phyloP scores from a whole-genome alignment of 2,888 invertebrate genomes.

The Agriopis leucophaearia region DNA sequence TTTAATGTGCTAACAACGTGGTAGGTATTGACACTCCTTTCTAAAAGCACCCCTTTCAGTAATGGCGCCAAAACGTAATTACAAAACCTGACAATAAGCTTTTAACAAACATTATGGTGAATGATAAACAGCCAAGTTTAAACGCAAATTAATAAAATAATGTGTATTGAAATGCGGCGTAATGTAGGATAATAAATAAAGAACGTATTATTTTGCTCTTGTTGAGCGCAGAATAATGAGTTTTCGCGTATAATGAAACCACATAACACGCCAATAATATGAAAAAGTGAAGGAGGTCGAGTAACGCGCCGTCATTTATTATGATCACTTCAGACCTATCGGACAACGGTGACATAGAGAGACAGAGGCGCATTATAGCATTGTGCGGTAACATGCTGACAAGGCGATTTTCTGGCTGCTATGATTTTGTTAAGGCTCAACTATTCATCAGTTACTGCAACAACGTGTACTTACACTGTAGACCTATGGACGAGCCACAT shows the following conservation, averaged over 20 bases:
- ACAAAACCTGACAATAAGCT: constrained; percentile 23
- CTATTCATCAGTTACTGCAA: no score
- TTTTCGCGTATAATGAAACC: constrained; percentile 13
- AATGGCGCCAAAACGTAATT: constrained; percentile 20
- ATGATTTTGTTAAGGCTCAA: no score
- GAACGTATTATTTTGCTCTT: constrained; percentile 24
- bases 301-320: no score
- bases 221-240: constrained; percentile 26
- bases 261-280: no score
- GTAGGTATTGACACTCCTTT: not conserved
- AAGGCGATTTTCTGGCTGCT: no score
- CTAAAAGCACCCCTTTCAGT: not conserved
- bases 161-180: constrained; percentile 38
- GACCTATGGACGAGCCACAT: no score
- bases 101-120: constrained; percentile 30
- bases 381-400: no score
- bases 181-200: constrained; percentile 27
- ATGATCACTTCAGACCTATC: no score
- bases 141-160: constrained; percentile 36
- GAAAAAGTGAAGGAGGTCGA: no score
- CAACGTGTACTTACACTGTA: no score
- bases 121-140: constrained; percentile 33
- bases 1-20: not conserved
- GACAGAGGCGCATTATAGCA: no score
- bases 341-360: no score